Percentiles rank a stretch among this genome's conserved stretches.
phyloP scores from a whole-genome alignment of 2,113 vertebrate species.

The Microtus ochrogaster region DNA sequence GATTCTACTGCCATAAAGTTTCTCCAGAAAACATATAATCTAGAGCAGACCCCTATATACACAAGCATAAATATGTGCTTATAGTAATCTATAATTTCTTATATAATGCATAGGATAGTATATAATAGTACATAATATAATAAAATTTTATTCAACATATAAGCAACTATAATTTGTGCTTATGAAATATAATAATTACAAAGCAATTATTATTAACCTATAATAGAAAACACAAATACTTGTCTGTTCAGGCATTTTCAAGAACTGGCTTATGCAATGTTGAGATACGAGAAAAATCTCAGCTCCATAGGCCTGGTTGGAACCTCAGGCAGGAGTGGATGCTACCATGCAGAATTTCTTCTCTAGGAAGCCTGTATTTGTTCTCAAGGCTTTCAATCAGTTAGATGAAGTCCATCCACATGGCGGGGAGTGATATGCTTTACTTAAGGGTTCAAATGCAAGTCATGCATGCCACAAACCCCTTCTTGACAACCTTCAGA shows the following conservation, averaged over 20 bases:
- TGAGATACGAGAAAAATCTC: background rate
- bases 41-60: background rate
- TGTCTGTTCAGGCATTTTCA: background rate
- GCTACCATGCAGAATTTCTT: background rate
- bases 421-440: background rate
- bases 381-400: background rate
- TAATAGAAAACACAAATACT: background rate
- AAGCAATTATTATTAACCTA: background rate
- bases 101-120: background rate
- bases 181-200: background rate
- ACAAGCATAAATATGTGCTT: background rate
- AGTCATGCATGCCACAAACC: background rate
- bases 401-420: background rate
- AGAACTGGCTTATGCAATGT: background rate
- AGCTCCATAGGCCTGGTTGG: background rate
- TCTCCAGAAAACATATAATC: background rate
- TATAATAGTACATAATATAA: background rate
- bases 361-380: background rate
- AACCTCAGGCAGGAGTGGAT: background rate
- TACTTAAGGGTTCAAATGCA: background rate
- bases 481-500: background rate
- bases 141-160: background rate
- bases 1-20: background rate
- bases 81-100: background rate
- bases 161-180: background rate